Evolutionary conservation across 2,888 invertebrate species (phyloP), one percentile per base, ranked within the genome.

Genomic region (Anoplius nigerrimus): DNA sequence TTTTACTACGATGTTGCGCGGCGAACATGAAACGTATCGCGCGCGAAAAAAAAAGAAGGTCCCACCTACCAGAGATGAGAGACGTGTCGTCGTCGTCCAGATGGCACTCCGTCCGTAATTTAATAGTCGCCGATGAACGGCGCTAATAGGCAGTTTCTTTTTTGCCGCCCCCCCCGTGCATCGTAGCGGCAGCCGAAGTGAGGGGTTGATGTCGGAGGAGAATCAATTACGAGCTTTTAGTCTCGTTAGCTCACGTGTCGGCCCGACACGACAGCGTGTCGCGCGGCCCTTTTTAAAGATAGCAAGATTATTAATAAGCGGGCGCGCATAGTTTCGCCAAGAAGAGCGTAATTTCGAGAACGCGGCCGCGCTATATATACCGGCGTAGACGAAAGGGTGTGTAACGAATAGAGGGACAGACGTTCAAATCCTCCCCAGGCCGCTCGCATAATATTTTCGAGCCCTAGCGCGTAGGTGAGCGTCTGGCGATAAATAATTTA

Each of bases 201-300:
- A 42, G 58, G 58, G 46, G 55, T 56, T 66, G 63, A 56, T 77
- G 67, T 67, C 78, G 78, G 78, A 78, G 73, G 78, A 71, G 78
- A 78, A 78, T 78, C 78, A 78, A 78, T 78, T 78, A 78, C 78
- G 75, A 78, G 78, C 78, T 78, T 78, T 78, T 78, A 78, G 78
- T 75, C 78, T 78, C 78, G 73, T 78, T 78, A 78, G 78, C 71
- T 65, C 61, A 71, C 74, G 73, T 62, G 70, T 60, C 78, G 69
- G 61, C 66, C 52, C 66, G 78, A 78, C 78, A 70, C 69, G 73
- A 21, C 69, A 69, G 65, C 71, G 69, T 64, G 75, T 75, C 78
- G 68, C 69, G 75, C 66, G 5, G 48, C 71, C 65, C 73, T 75
- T 75, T 78, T 78, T 73, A 78, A 78, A 78, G 78, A 78, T 76